Evolutionary conservation across 2,888 invertebrate species (phyloP).

Genomic region (Zonitis immaculata): DNA sequence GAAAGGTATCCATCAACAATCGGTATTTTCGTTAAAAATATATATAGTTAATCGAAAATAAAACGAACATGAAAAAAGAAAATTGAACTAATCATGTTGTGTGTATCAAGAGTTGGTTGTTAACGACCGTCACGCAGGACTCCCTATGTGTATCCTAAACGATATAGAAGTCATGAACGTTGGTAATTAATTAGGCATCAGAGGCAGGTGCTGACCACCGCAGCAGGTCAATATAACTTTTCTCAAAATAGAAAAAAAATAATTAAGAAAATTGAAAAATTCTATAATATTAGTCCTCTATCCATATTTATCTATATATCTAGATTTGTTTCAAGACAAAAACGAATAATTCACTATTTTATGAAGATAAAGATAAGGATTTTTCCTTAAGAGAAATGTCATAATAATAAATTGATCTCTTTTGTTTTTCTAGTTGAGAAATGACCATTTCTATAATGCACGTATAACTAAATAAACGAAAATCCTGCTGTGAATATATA

Average conservation of each 20-base stretch:
- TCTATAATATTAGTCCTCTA: too few relatives aligned
- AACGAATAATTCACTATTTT: too few relatives aligned
- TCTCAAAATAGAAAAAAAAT: too few relatives aligned
- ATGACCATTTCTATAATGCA: background rate
- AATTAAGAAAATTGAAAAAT: too few relatives aligned
- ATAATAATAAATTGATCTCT: background rate
- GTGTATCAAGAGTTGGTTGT: conserved; percentile 26
- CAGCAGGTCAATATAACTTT: too few relatives aligned
- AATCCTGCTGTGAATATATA: background rate
- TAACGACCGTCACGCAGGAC: conserved; percentile 34
- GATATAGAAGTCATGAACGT: conserved; percentile 35
- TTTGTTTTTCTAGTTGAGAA: background rate
- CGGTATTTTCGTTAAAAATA: background rate
- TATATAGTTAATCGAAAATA: too few relatives aligned
- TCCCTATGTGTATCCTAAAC: conserved; percentile 26
- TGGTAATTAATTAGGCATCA: conserved; percentile 37
- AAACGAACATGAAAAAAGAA: too few relatives aligned
- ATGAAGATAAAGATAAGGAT: too few relatives aligned
- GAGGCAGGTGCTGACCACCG: conserved; percentile 37
- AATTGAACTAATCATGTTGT: conserved; percentile 3
- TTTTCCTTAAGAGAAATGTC: background rate
- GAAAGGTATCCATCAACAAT: background rate
- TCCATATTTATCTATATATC: too few relatives aligned
- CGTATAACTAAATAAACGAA: background rate
- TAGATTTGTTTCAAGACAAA: too few relatives aligned